These are phyloP conservation scores for Acanthurus lineatus DNA, from an alignment of 2,797 vertebrate genomes.

Conservation along the genomic window DNA sequence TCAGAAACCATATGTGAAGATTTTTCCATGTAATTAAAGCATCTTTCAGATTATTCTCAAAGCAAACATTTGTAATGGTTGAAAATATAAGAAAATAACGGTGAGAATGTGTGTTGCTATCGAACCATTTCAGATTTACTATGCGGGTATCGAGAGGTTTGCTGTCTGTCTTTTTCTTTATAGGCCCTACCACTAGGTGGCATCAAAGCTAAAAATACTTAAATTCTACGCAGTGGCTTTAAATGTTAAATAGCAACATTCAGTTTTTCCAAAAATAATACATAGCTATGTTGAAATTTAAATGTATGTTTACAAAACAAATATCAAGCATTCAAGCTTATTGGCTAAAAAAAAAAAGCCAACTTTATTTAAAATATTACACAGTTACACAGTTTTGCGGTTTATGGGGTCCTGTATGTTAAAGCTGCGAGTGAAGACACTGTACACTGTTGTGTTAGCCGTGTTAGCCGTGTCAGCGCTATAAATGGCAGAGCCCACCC, in stretches of 20 bases:
- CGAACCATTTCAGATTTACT: not conserved
- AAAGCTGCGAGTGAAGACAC: slow-evolving; percentile 22
- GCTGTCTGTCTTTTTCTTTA: not conserved
- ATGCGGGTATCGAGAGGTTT: not conserved
- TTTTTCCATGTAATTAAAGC: not conserved
- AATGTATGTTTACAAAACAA: not conserved
- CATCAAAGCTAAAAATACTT: slow-evolving; percentile 1
- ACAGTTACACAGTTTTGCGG: not conserved
- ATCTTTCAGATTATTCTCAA: not conserved
- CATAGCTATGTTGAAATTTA: not conserved
- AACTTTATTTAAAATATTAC: too few species aligned
- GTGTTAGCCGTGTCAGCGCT: slow-evolving; percentile 55
- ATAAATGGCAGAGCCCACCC: slow-evolving; percentile 70
- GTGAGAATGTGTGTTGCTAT: not conserved
- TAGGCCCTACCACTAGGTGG: not conserved
- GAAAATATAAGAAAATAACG: not conserved
- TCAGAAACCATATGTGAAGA: too few species aligned
- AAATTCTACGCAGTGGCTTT: not conserved
- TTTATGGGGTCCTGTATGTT: slow-evolving; percentile 16
- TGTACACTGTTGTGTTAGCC: slow-evolving; percentile 49
- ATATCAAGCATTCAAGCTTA: not conserved
- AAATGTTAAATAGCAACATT: not conserved
- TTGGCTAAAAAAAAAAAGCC: not conserved
- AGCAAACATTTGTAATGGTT: not conserved
- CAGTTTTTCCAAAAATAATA: not conserved